A percentile compares a stretch with the other conserved stretches of the same genome.
Conservation (phyloP, 2,888 invertebrate genomes). For the Agriotes lineatus region DNA sequence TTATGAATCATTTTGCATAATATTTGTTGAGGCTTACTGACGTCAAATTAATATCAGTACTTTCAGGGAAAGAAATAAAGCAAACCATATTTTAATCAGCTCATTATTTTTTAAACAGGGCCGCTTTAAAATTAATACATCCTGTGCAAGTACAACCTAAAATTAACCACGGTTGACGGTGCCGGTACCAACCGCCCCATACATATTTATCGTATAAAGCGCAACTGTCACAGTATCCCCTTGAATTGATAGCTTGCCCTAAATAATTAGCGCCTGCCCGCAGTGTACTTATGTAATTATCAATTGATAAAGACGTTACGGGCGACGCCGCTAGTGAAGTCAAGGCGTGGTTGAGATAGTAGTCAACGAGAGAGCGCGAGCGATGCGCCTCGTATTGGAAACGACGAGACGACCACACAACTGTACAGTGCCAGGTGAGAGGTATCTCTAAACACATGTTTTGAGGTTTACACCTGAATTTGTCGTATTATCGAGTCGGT, state of each 20-base stretch:
- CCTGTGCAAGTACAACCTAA: constrained; percentile 3
- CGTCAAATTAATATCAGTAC: too few relatives aligned
- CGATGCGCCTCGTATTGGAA: not conserved
- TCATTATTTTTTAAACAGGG: not conserved
- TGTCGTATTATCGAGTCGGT: constrained; percentile 5
- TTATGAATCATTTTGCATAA: too few relatives aligned
- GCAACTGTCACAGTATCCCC: not conserved
- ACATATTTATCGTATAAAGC: constrained; percentile 3
- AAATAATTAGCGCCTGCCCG: constrained; percentile 7
- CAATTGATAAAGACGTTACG: constrained; percentile 9
- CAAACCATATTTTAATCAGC: too few relatives aligned
- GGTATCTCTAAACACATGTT: constrained; percentile 9
- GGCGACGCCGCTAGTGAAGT: not conserved
- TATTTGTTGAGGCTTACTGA: too few relatives aligned
- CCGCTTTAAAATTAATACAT: constrained; percentile 4
- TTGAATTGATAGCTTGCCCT: not conserved
- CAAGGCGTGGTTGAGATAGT: constrained; percentile 7
- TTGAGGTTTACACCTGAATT: constrained; percentile 10
- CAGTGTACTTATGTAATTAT: not conserved
- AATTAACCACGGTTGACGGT: not conserved
- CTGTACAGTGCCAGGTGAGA: constrained; percentile 4
- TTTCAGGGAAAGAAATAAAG: too few relatives aligned
- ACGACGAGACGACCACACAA: not conserved
- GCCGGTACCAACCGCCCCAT: not conserved
- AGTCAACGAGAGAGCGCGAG: not conserved